Base-by-base conservation (phyloP, 2,113 vertebrate genomes). In the Gracilinanus agilis region DNA sequence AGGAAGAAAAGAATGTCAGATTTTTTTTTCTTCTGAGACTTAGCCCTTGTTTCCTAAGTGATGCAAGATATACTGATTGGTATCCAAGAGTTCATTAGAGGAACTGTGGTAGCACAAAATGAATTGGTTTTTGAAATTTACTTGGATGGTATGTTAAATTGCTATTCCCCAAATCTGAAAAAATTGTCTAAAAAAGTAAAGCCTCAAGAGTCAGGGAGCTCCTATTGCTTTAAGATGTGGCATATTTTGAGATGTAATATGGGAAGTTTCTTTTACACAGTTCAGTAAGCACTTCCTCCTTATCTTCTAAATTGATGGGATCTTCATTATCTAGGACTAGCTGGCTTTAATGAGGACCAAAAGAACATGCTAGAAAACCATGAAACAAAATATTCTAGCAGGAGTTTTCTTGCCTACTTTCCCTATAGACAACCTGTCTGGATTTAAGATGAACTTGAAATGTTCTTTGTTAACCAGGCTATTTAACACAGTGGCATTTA, bases 401-500 rank as follows among this genome's bases (percentile, higher is more conserved):
- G n/a, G 27, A 67, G 67, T 83, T 40, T 83, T 83, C 16, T 23
- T 29, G 19, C 8, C 91, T 53, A 40, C 55, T 49, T 49, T 21
- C 23, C 9, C n/a, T 24, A 9, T 91, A n/a, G 44, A n/a, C 40
- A 12, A 83, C 44, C 12, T 95, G 75, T 55, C 16, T 94, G 90
- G 89, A 3, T 92, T 75, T 89, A 90, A 93, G 40, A 29, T 58
- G 95, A 56, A 25, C 53, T 55, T 29, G 29, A 91, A 93, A 93
- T 92, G 24, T 44, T 49, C 49, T 49, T 49, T 90, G 40, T 10
- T 24, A 44, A 61, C 1, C 92, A 24, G 56, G 83, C 89, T 91
- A 12, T 93, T 55, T 56, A 88, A 34, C 89, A 55, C 89, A 58
- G 88, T 91, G 83, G 25, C 83, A 90, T 91, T 92, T 94, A 94